phyloP scores from a whole-genome alignment of 2,113 vertebrate genomes.

The Oxyruncus cristatus region DNA sequence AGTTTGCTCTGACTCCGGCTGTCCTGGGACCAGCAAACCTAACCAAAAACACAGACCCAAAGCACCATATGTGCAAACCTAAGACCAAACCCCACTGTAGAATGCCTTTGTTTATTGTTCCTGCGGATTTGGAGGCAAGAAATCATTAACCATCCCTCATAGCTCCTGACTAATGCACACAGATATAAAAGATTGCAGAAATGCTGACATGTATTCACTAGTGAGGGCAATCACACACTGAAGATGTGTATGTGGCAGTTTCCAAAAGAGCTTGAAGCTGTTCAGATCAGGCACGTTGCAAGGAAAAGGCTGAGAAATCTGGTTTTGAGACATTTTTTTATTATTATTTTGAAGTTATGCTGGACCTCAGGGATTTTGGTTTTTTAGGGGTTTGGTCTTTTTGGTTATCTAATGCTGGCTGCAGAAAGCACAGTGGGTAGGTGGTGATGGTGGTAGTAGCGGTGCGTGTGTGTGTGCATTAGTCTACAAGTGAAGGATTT shows the following conservation, averaged over 20 bases:
- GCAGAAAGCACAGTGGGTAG: not conserved
- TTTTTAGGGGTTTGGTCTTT: not conserved
- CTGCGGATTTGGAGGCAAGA: not conserved
- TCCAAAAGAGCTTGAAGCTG: not conserved
- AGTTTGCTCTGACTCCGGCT: not conserved
- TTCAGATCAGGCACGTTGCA: not conserved
- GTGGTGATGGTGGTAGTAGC: not conserved
- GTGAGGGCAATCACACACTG: not conserved
- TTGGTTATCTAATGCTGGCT: not conserved
- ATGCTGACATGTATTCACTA: not conserved
- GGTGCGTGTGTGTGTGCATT: accelerated
- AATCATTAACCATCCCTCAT: not conserved
- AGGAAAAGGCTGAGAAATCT: not conserved
- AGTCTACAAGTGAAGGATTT: not conserved
- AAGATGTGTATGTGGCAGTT: not conserved
- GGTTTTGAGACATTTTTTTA: not conserved
- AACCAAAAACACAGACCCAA: not conserved
- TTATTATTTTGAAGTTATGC: not conserved
- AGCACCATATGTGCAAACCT: not conserved
- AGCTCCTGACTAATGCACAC: not conserved
- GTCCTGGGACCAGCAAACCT: not conserved
- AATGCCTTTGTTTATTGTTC: not conserved
- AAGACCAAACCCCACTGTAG: not conserved
- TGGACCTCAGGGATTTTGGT: not conserved
- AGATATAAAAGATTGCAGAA: not conserved